Evolutionary conservation across 1,140 invertebrate species (phyloP), one percentile per base, ranked within the genome.

Genomic region (Heliconius melpomene): DNA sequence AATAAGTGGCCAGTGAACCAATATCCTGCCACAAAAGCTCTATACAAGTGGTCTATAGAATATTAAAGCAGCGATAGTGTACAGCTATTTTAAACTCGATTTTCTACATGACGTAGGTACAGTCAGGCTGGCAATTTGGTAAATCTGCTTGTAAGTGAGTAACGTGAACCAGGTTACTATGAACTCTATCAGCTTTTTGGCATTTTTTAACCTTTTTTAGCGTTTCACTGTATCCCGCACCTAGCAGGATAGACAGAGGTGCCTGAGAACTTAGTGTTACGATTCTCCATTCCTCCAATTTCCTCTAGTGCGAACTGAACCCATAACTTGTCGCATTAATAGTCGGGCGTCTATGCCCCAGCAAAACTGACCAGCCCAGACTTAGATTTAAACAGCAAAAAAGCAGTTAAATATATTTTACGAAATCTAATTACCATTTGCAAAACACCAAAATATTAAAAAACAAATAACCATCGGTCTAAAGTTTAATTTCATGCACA

Each of bases 401-500:
- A 3, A 11, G 11, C 57, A 11, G 23, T 9, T 60, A 60, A 60
- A 60, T 26, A 54, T 2, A n/a, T 7, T n/a, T 9, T 66, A 23
- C 23, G 1, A 23, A 16, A 57, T 18, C 1, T 26, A 66, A 66
- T 16, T 66, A 66, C 60, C 9, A 11, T 29, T 66, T 72, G 1
- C 29, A 72, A 36, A 20, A 40, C 18, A 46, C 40, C 71, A 40
- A n/a, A n/a, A n/a, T n/a, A n/a, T n/a, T n/a, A n/a, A n/a, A n/a
- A n/a, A n/a, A n/a, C n/a, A n/a, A 71, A 77, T 72, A 77, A 46
- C 36, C 32, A 77, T 50, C 66, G 7, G 75, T 66, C 60, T 74
- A 23, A 32, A 72, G 46, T 36, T 71, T 77, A 54, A 77, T 77
- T 77, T 77, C 46, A 77, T 77, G 70, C 46, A 52, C 46, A 77